Evolutionary conservation across 2,797 vertebrate species (phyloP).

Genomic region (Sphenopsis melanotis): DNA sequence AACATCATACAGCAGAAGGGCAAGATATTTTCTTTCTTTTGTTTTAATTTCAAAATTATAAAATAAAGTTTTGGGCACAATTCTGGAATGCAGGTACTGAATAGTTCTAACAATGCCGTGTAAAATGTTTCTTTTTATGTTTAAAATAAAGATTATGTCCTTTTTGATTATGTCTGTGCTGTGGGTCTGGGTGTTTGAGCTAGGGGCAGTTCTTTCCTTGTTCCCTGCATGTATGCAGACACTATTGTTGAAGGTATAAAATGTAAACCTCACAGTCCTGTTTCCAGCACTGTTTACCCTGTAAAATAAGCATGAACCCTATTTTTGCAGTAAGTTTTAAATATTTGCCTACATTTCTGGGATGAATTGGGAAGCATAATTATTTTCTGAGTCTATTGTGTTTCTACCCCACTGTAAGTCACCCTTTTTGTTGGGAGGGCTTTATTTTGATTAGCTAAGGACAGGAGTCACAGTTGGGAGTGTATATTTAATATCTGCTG

Average conservation of each 20-base stretch:
- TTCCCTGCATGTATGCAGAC: neutral
- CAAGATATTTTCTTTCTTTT: conserved; percentile 31
- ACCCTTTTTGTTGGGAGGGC: neutral
- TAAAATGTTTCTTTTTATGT: conserved; percentile 68
- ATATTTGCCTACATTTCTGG: neutral
- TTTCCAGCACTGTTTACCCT: neutral
- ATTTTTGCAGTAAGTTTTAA: neutral
- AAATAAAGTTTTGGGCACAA: conserved; percentile 53
- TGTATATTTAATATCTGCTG: neutral
- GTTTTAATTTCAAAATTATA: conserved; percentile 38
- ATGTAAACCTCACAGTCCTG: neutral
- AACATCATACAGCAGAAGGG: conserved; percentile 31
- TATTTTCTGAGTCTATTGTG: neutral
- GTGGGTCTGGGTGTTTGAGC: conserved; percentile 6
- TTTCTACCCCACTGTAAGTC: neutral
- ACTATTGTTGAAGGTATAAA: neutral
- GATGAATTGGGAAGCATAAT: neutral
- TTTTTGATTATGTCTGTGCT: conserved; percentile 60
- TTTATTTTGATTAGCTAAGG: neutral
- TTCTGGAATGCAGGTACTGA: conserved; percentile 63
- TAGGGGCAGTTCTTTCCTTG: neutral
- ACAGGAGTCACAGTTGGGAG: neutral
- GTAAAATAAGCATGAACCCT: neutral
- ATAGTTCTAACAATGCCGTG: conserved; percentile 51
- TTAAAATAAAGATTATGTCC: conserved; percentile 65